Base-by-base conservation (phyloP, 2,113 vertebrate species). In the Eupsittula cactorum region DNA sequence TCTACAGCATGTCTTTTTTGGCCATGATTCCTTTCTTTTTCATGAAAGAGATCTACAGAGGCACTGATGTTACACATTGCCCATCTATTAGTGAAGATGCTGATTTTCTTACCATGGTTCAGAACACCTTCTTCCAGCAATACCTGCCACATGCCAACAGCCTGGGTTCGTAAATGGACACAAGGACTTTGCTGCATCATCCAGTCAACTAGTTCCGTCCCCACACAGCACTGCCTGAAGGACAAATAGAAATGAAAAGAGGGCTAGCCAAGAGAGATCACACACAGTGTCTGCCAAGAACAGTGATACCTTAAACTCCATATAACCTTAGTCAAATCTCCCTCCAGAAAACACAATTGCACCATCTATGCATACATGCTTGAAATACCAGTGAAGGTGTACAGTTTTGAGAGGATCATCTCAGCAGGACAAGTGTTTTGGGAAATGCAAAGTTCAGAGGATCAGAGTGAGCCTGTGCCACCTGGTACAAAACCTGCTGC, bases 81-180 rank as follows among this genome's bases (percentile, higher is more conserved):
- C 35, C 14, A 41, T 44, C 49, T 63, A 73, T 73, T 80, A 91
- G 63, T 44, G 50, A 74, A 62, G 57, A 68, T 65, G 29, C 14
- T 21, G 9, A 41, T 82, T 55, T 89, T 68, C 55, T 98, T 98
- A 99, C 99, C 99, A 0, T 99, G 99, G 97, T 99, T 99, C 86
- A 99, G 98, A 84, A 99, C 99, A 12, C 99, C 98, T 50, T 99
- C 99, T 93, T 99, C 99, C 88, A 99, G 97, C 92, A 99, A 97
- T 80, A 99, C 99, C 94, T 99, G 99, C 99, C 99, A 99, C 99
- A 99, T 99, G 93, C 99, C 99, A 65, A 99, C 98, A 53, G 99
- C 99, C 91, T 99, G 99, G 16, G 97, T 95, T 35, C 99, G 98
- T 75, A 99, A 99, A 97, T 99, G 99, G 88, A 99, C 98, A 55